A percentile compares a stretch with the other conserved stretches of the same genome.
phyloP scores from a whole-genome alignment of 2,113 vertebrate species.

The Galeopterus variegatus region DNA sequence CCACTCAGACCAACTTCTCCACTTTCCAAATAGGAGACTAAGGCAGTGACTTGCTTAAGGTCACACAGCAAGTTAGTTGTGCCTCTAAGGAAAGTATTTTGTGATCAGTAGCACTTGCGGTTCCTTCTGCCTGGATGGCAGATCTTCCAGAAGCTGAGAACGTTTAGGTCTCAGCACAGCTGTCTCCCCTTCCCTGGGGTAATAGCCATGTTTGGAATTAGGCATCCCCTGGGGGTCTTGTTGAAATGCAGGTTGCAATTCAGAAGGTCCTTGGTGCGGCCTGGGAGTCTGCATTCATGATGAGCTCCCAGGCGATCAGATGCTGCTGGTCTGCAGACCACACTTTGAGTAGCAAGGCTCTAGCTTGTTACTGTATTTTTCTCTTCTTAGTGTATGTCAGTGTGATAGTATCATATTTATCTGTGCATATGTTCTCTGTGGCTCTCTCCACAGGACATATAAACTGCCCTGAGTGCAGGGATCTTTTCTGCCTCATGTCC shows the following conservation, averaged over 20 bases:
- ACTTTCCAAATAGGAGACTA: neutral
- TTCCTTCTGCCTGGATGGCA: neutral
- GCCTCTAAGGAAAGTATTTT: neutral
- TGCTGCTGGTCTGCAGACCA: neutral
- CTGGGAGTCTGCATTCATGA: neutral
- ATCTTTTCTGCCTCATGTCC: neutral
- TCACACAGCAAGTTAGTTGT: neutral
- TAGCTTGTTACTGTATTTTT: neutral
- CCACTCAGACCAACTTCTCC: neutral
- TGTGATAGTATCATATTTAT: neutral
- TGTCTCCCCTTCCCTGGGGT: neutral
- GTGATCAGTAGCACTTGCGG: neutral
- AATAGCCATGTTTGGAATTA: neutral
- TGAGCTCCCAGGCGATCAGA: neutral
- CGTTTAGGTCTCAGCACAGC: neutral
- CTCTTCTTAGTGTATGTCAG: neutral
- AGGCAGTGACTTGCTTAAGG: neutral
- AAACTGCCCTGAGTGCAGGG: neutral
- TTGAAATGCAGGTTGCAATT: neutral
- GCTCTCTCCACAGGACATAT: neutral
- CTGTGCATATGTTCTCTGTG: neutral
- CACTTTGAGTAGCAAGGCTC: neutral
- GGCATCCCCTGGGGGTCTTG: neutral
- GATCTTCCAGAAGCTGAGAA: neutral
- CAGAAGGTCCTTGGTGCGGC: neutral